Evolutionary conservation across 2,888 invertebrate species (phyloP), one percentile per base, ranked within the genome.

Genomic region (Dione juno): DNA sequence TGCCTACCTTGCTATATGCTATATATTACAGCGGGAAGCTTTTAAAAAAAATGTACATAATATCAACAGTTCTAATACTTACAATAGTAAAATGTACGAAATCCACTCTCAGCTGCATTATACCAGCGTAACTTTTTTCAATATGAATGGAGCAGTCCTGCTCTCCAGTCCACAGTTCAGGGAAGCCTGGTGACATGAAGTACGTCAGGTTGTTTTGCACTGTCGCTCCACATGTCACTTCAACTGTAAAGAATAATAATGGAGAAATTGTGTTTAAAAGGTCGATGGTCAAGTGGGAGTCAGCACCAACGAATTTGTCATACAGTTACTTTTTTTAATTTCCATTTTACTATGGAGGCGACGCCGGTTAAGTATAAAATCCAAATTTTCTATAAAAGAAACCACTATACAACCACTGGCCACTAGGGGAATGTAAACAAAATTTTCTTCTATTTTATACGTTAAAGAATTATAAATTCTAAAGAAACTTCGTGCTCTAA

Each of bases 1-100:
- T n/a, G n/a, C n/a, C n/a, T n/a, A n/a, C n/a, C n/a, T n/a, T n/a
- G n/a, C n/a, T n/a, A n/a, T n/a, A n/a, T n/a, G n/a, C n/a, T n/a
- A n/a, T n/a, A n/a, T n/a, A n/a, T n/a, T n/a, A n/a, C n/a, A n/a
- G n/a, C n/a, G n/a, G n/a, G n/a, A n/a, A n/a, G n/a, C n/a, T n/a
- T n/a, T n/a, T n/a, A n/a, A n/a, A n/a, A n/a, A n/a, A n/a, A n/a
- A n/a, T n/a, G n/a, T n/a, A n/a, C n/a, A n/a, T n/a, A n/a, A n/a
- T n/a, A n/a, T n/a, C n/a, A n/a, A n/a, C n/a, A n/a, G n/a, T n/a
- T n/a, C n/a, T 59, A 14, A 0, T 43, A 90, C 95, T 94, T 84
- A 96, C 96, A 87, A 97, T 93, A 82, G 95, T 96, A 81, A 97
- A 97, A 86, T 97, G 97, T 64, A 96, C 89, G 81, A 98, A 97